Conservation (phyloP, 2,113 vertebrate species). For the Heptranchias perlo region DNA sequence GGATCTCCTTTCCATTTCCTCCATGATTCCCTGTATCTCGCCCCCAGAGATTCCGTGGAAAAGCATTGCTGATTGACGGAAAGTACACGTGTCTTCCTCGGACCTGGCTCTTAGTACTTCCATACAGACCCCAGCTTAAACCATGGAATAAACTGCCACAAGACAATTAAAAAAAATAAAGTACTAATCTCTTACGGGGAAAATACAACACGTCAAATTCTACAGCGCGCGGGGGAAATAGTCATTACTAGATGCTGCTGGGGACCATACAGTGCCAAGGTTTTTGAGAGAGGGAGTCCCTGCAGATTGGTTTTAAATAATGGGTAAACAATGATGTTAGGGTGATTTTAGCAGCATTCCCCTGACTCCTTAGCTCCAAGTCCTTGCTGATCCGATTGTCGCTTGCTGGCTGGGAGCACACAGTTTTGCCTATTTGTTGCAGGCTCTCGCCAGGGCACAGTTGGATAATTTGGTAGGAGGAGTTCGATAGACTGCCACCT, state of each 20-base stretch:
- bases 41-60: conserved; percentile 99
- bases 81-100: conserved; percentile 92
- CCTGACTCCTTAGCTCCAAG: conserved; percentile 74
- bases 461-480: conserved; percentile 98
- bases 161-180: conserved; percentile 32
- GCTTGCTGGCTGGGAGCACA: conserved; percentile 72
- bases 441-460: conserved; percentile 90
- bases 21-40: conserved; percentile 99
- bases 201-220: conserved; percentile 10
- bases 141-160: conserved; percentile 26
- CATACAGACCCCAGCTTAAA: conserved; percentile 72
- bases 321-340: conserved; percentile 36
- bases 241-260: neutral
- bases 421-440: conserved; percentile 93
- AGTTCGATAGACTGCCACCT: conserved; percentile 77
- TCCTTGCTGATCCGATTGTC: conserved; percentile 86
- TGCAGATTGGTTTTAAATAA: conserved; percentile 9
- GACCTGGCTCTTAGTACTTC: conserved; percentile 97
- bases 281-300: neutral
- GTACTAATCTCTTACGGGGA: neutral
- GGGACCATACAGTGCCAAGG: neutral
- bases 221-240: neutral
- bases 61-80: conserved; percentile 99
- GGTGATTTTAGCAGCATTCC: conserved; percentile 60
- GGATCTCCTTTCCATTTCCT: conserved; percentile 97